These are phyloP conservation scores for Chalcosyrphus nemorum DNA, from an alignment of 2,888 invertebrate species.

Conservation along the genomic window DNA sequence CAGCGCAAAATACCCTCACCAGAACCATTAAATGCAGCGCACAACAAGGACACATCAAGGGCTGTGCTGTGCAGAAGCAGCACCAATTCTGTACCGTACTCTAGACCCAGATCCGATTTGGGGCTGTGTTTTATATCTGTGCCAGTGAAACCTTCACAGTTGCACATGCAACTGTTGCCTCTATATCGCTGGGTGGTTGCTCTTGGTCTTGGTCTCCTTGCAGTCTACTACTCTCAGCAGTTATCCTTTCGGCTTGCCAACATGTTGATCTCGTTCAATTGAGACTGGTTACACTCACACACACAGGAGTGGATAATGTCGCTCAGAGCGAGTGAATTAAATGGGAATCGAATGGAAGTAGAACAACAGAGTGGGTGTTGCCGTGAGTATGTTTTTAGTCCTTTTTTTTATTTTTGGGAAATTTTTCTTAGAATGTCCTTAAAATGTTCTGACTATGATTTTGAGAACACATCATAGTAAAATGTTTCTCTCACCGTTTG, in stretches of 20 bases:
- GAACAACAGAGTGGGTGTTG: not conserved
- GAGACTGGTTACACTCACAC: constrained; percentile 17
- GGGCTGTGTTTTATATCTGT: constrained; percentile 44
- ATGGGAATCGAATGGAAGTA: not conserved
- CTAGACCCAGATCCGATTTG: constrained; percentile 59
- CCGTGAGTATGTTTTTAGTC: not conserved
- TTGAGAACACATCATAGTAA: too few relatives aligned
- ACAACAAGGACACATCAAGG: constrained; percentile 33
- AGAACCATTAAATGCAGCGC: not conserved
- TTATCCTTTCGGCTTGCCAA: constrained; percentile 37
- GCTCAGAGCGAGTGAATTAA: not conserved
- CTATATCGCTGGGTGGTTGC: not conserved
- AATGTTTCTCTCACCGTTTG: too few relatives aligned
- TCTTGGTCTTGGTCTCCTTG: constrained; percentile 20
- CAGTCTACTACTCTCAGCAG: constrained; percentile 31
- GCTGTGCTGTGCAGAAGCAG: constrained; percentile 17
- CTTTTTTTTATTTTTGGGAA: too few relatives aligned
- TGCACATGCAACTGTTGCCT: constrained; percentile 69
- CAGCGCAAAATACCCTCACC: constrained; percentile 24
- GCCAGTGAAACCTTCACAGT: constrained; percentile 56
- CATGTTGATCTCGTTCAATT: constrained; percentile 44
- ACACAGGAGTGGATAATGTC: not conserved
- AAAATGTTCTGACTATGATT: too few relatives aligned
- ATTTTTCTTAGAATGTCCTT: too few relatives aligned
- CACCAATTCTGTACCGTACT: constrained; percentile 38